Percentiles rank a stretch among this genome's conserved stretches.
phyloP scores from a whole-genome alignment of 2,797 vertebrate species.

The Melanogrammus aeglefinus region DNA sequence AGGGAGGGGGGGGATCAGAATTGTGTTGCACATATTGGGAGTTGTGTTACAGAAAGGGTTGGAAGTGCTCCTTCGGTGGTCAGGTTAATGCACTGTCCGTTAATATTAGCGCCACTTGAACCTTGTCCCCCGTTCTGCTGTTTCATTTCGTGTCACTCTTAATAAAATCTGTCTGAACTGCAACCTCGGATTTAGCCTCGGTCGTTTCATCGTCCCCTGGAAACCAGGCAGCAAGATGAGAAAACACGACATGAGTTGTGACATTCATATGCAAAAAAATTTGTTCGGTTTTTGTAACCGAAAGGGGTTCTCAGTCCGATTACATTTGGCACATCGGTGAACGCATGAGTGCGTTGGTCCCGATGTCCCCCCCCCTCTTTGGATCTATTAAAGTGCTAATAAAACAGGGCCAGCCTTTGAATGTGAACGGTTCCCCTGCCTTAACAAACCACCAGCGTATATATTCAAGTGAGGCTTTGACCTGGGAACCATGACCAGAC shows the following conservation, averaged over 20 bases:
- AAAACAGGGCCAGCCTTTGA: constrained; percentile 62
- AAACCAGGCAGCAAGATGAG: background rate
- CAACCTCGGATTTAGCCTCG: background rate
- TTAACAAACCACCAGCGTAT: constrained; percentile 39
- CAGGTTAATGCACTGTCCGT: background rate
- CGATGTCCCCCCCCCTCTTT: constrained; percentile 36
- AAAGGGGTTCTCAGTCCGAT: constrained; percentile 2
- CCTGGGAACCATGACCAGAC: constrained; percentile 42
- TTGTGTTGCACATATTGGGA: too few species aligned
- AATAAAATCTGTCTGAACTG: background rate
- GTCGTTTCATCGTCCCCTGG: background rate
- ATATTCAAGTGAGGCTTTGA: constrained; percentile 33
- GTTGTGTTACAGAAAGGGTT: too few species aligned
- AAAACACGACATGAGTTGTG: background rate
- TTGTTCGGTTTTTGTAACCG: background rate
- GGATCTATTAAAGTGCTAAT: constrained; percentile 60
- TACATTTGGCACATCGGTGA: constrained; percentile 20
- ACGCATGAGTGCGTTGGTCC: constrained; percentile 40
- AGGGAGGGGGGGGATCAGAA: background rate
- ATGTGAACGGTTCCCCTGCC: constrained; percentile 51
- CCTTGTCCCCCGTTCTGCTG: background rate
- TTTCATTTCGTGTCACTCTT: background rate
- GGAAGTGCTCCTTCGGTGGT: too few species aligned
- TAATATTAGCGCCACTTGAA: background rate
- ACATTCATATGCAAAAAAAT: background rate